These are phyloP conservation scores for Gephyroberyx darwinii DNA, from an alignment of 2,797 vertebrate genomes.

Conservation along the genomic window DNA sequence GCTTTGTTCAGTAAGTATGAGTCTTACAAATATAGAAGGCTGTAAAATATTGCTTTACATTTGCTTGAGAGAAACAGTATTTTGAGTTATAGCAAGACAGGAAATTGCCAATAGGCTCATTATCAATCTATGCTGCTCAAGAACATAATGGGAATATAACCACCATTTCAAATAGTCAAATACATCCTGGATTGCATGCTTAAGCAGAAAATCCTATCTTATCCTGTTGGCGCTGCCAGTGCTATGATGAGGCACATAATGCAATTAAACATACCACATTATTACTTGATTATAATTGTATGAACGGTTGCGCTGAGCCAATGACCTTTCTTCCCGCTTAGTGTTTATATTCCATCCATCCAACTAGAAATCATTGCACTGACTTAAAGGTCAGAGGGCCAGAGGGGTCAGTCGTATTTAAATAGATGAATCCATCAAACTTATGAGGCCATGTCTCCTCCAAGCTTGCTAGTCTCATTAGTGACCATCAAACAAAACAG, in stretches of 20 bases:
- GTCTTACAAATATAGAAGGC: not conserved
- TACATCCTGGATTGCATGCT: too few relatives aligned
- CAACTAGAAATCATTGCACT: slow-evolving; percentile 35
- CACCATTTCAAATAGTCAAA: not conserved
- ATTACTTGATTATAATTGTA: slow-evolving; percentile 34
- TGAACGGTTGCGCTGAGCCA: slow-evolving; percentile 34
- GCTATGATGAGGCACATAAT: slow-evolving; percentile 17
- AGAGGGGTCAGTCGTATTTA: slow-evolving; percentile 54
- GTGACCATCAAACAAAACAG: slow-evolving; percentile 5
- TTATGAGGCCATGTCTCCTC: slow-evolving; percentile 37
- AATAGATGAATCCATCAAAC: slow-evolving; percentile 54
- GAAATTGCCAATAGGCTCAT: not conserved
- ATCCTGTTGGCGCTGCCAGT: not conserved
- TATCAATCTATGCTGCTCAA: not conserved
- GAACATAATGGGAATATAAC: not conserved
- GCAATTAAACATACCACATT: slow-evolving; percentile 32
- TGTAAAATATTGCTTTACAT: not conserved
- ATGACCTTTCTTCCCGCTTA: slow-evolving; percentile 49
- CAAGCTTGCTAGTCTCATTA: slow-evolving; percentile 21
- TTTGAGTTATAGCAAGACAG: too few relatives aligned
- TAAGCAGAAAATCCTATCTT: not conserved
- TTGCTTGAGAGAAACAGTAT: not conserved
- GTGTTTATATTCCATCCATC: slow-evolving; percentile 52
- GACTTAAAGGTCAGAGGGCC: slow-evolving; percentile 61
- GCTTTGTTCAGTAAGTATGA: not conserved